Evolutionary conservation across 2,888 invertebrate genomes (phyloP), one percentile per base, ranked within the genome.

Genomic region (Diachrysia chrysitis): DNA sequence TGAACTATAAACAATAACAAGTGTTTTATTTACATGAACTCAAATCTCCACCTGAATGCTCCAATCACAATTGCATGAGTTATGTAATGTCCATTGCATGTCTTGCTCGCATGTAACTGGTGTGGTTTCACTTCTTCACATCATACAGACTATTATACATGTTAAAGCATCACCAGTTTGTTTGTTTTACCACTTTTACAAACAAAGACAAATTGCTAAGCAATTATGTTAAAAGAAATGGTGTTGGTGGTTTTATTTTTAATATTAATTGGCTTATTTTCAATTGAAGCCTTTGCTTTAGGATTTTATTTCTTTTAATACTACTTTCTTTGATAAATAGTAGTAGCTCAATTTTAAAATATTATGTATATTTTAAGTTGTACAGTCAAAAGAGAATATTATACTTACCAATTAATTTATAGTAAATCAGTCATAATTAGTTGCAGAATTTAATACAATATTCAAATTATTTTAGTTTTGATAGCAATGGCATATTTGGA

Each of bases 51-150:
- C 56, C 56, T 63, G 48, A 56, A 56, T 21, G 21, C 25, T 37
- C 21, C 10, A 32, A 12, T 21, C 62, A 56, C 19, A 42, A 19
- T 55, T 29, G 35, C 32, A 42, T 51, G 32, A 0, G n/a, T 57
- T 60, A 56, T 25, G 29, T 25, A 56, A 66, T 32, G 48, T 35
- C 56, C 48, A 53, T n/a, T 23, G 35, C 14, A 19, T 16, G 48
- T 56, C 25, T 58, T 54, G 19, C 37, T 16, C 59, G 21, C 37
- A 21, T 46, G 19, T 66, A 64, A 66, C 68, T 65, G 71, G 61
- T 32, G 51, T 54, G 57, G 66, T 76, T 73, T 73, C 71, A 72
- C 73, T 73, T 76, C 73, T 71, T 65, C 58, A 59, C 63, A 61
- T 68, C 25, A 25, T 66, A 21, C 12, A 12, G 7, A 19, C 19